Percentiles rank a stretch among this genome's conserved stretches.
Evolutionary conservation across 2,888 invertebrate genomes (phyloP).

Genomic region (Arctia plantaginis): DNA sequence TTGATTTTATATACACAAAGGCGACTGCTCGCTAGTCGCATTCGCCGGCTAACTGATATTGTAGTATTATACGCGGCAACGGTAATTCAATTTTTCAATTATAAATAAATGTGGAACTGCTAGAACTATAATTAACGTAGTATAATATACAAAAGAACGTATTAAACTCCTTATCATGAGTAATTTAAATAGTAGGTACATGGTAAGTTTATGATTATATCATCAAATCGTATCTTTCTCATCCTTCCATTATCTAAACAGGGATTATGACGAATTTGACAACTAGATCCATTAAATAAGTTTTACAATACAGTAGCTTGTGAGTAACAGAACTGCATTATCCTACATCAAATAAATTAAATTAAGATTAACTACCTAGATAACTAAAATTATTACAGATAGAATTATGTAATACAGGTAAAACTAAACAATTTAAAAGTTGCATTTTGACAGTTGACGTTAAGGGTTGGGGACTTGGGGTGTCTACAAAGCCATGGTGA

Average conservation of each 20-base stretch:
- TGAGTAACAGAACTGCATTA: not conserved
- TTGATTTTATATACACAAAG: not conserved
- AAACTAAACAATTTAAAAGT: too few species aligned
- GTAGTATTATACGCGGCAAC: constrained; percentile 8
- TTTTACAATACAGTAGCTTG: not conserved
- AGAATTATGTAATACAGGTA: too few species aligned
- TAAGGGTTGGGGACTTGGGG: too few species aligned
- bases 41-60: constrained; percentile 15
- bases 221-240: not conserved
- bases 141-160: not conserved
- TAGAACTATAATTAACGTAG: not conserved
- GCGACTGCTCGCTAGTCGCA: constrained; percentile 35
- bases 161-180: not conserved
- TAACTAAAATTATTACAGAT: too few species aligned
- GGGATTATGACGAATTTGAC: not conserved
- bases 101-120: constrained; percentile 21
- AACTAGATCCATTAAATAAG: not conserved
- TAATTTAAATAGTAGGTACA: not conserved
- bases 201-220: not conserved
- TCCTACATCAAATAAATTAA: not conserved
- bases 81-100: constrained; percentile 42
- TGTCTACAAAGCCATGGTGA: too few species aligned
- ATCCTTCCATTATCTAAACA: not conserved
- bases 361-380: too few species aligned
- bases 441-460: too few species aligned